phyloP scores from a whole-genome alignment of 1,140 invertebrate species.

The Drosophila bocqueti region DNA sequence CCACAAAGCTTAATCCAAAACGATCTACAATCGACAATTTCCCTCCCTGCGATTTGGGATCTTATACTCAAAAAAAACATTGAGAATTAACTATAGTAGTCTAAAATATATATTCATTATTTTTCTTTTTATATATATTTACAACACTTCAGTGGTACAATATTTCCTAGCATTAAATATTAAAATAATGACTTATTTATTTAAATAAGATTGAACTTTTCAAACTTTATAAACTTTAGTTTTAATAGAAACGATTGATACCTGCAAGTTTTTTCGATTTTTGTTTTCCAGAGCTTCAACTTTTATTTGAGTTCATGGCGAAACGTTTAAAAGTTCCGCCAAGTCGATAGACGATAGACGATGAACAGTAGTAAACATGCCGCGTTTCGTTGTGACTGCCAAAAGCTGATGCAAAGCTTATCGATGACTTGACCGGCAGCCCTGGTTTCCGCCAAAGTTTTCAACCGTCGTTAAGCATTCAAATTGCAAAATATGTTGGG shows the following conservation, averaged over 20 bases:
- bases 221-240: background rate
- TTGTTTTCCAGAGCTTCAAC: no score
- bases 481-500: conserved; percentile 5
- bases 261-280: accelerated
- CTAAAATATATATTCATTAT: background rate
- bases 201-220: background rate
- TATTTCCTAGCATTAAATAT: background rate
- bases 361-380: accelerated
- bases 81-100: background rate
- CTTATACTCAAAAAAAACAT: background rate
- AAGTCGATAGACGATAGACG: background rate
- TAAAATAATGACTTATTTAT: background rate
- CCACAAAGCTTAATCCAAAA: background rate
- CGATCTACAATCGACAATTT: background rate
- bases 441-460: background rate
- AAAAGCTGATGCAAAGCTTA: background rate
- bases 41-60: background rate
- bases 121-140: background rate
- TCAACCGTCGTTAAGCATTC: background rate
- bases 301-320: background rate
- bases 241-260: background rate
- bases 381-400: background rate
- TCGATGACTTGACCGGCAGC: background rate
- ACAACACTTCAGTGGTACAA: background rate
- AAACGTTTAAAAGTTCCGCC: background rate